These are phyloP conservation scores for Dioctria linearis DNA, from an alignment of 2,888 invertebrate genomes.

Conservation along the genomic window DNA sequence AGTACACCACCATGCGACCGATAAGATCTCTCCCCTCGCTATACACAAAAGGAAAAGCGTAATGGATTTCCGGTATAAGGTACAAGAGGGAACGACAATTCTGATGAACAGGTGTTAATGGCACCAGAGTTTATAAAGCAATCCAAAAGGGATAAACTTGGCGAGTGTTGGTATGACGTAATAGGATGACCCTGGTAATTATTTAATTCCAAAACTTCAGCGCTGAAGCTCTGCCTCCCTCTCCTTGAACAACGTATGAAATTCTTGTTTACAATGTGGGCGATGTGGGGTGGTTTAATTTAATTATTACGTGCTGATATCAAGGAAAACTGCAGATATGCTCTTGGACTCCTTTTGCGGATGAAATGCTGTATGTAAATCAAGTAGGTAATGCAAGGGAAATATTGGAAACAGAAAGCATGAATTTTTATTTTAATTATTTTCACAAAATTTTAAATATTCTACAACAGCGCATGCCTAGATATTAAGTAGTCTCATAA, in stretches of 20 bases:
- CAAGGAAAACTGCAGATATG: too few species aligned
- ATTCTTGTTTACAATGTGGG: too few species aligned
- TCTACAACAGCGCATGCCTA: too few species aligned
- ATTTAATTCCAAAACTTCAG: constrained; percentile 47
- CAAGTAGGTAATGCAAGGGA: too few species aligned
- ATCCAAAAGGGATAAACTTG: constrained; percentile 27
- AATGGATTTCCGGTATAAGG: constrained; percentile 20
- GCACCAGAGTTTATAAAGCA: constrained; percentile 46
- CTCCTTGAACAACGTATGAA: not conserved
- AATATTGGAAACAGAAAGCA: too few species aligned
- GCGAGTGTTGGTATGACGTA: constrained; percentile 44
- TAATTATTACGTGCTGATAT: too few species aligned
- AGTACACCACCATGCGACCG: constrained; percentile 35
- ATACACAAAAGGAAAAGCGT: constrained; percentile 23
- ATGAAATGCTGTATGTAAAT: too few species aligned
- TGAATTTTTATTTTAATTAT: too few species aligned
- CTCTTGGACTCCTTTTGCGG: too few species aligned
- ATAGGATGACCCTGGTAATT: constrained; percentile 46
- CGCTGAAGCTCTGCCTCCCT: not conserved
- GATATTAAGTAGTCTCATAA: too few species aligned
- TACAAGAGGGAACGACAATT: constrained; percentile 14
- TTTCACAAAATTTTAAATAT: too few species aligned
- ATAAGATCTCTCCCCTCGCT: constrained; percentile 30
- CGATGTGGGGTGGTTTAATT: too few species aligned
- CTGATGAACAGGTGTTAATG: constrained; percentile 41